A percentile compares a stretch with the other conserved stretches of the same genome.
Conservation (phyloP, 2,113 vertebrate genomes). For the Amia ocellicauda region DNA sequence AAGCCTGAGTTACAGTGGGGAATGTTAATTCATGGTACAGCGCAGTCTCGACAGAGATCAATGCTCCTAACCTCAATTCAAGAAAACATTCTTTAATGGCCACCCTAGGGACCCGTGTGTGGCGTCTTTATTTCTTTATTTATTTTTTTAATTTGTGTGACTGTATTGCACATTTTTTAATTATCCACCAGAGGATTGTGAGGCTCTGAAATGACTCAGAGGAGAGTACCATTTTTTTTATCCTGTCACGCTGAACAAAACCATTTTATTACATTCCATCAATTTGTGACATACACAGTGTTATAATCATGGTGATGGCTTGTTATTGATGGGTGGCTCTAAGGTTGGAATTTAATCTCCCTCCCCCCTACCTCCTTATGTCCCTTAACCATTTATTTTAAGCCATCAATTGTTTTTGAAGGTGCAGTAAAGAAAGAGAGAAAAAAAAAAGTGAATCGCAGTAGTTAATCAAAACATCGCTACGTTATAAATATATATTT, state of each 20-base stretch:
- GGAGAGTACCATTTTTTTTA: constrained; percentile 51
- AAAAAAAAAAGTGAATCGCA: too few relatives aligned
- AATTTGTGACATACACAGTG: constrained; percentile 37
- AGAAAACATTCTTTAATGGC: constrained; percentile 76
- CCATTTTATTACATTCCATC: constrained; percentile 46
- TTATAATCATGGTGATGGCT: constrained; percentile 24
- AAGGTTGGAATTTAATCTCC: constrained; percentile 26
- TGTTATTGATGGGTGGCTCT: constrained; percentile 32
- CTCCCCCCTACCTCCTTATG: not conserved
- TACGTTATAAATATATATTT: not conserved
- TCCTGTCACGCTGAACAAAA: constrained; percentile 59
- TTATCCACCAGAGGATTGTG: constrained; percentile 68
- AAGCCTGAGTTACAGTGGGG: constrained; percentile 59
- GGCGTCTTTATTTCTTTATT: constrained; percentile 58
- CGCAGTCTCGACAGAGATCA: constrained; percentile 71
- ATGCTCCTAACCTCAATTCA: constrained; percentile 75
- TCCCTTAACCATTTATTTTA: constrained; percentile 6
- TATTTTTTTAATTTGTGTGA: constrained; percentile 65
- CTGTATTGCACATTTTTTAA: constrained; percentile 68
- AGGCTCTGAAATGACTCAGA: constrained; percentile 38
- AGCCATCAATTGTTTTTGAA: not conserved
- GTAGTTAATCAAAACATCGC: constrained; percentile 1
- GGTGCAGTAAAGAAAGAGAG: too few relatives aligned
- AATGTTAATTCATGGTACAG: constrained; percentile 63
- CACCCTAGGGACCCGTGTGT: constrained; percentile 55